Base-by-base conservation (phyloP, 2,888 invertebrate genomes). In the Hermodice carunculata region DNA sequence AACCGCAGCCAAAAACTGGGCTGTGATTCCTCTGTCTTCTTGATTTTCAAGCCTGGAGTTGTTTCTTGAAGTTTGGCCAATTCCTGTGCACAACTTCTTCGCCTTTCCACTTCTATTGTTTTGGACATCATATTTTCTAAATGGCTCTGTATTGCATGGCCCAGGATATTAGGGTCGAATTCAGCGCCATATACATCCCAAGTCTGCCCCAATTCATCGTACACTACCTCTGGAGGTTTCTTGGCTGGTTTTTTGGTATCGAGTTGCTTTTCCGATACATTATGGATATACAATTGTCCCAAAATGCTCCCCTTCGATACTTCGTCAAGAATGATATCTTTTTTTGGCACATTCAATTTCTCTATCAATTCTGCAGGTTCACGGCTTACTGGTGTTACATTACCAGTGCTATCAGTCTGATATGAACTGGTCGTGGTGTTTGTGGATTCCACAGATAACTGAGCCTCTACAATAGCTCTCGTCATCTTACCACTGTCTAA, bases 111-210 rank as follows among this genome's bases (percentile, higher is more conserved):
- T 14, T 37, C 8, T 11, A 57, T 57, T 29, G 34, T 69, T 32
- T 48, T 28, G 19, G 40, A 28, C 61, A 73, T 73, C 32, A 73
- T 48, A 34, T 62, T 56, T 44, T 68, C 66, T 42, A 76, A 61
- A 61, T 76, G 76, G 14, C 62, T 46, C 48, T 76, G 75, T 26
- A 76, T 76, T 48, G 76, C 76, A 14, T 60, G 52, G 3, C 76
- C 76, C 5, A 76, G 64, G 4, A 76, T 65, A 42, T 77, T 74
- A 8, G 76, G 76, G 59, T 76, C 76, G 49, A 76, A 70, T 32
- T 76, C 76, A 1, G 76, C 76, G 22, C 76, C 76, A 61, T 76
- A 76, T 0, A 76, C 76, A 44, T 76, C 76, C 76, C 76, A 76
- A 5, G 76, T 77, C 54, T 77, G 76, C n/a, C 76, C 76, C 32